Conservation (phyloP, 2,797 vertebrate species). For the Todus mexicanus region DNA sequence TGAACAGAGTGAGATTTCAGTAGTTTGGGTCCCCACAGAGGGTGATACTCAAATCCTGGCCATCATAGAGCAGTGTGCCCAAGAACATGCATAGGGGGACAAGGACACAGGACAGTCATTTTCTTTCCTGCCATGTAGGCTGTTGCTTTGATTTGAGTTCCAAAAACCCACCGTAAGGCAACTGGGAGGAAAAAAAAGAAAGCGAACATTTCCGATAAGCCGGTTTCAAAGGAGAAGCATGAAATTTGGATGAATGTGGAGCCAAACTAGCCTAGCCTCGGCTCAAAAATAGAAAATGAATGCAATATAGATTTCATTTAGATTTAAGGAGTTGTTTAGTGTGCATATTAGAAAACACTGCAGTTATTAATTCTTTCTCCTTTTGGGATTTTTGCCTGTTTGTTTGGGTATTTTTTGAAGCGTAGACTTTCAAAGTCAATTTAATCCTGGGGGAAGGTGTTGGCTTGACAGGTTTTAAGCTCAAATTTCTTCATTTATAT, state of each 20-base stretch:
- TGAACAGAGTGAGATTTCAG: background rate
- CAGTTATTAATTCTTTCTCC: constrained; percentile 44
- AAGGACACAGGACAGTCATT: background rate
- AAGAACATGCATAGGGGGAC: accelerated
- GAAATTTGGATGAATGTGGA: constrained; percentile 37
- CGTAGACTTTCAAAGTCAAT: constrained; percentile 13
- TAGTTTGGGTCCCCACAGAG: background rate
- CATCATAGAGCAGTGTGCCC: background rate
- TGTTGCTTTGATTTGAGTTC: constrained; percentile 10
- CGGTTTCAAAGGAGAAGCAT: constrained; percentile 46
- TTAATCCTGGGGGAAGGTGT: constrained; percentile 41
- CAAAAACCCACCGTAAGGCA: background rate
- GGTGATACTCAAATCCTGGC: background rate
- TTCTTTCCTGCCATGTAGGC: background rate
- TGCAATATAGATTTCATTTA: constrained; percentile 72
- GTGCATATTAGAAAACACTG: constrained; percentile 57
- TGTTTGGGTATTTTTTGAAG: constrained; percentile 43
- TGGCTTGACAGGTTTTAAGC: constrained; percentile 36
- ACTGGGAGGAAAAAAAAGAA: background rate
- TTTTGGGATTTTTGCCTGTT: constrained; percentile 4
- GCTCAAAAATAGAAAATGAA: constrained; percentile 22
- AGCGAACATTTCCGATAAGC: background rate
- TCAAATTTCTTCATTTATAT: constrained; percentile 44
- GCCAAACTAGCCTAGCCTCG: background rate
- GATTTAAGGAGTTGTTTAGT: constrained; percentile 59